Evolutionary conservation across 2,888 invertebrate genomes (phyloP), one percentile per base, ranked within the genome.

Genomic region (Polydrusus cervinus): DNA sequence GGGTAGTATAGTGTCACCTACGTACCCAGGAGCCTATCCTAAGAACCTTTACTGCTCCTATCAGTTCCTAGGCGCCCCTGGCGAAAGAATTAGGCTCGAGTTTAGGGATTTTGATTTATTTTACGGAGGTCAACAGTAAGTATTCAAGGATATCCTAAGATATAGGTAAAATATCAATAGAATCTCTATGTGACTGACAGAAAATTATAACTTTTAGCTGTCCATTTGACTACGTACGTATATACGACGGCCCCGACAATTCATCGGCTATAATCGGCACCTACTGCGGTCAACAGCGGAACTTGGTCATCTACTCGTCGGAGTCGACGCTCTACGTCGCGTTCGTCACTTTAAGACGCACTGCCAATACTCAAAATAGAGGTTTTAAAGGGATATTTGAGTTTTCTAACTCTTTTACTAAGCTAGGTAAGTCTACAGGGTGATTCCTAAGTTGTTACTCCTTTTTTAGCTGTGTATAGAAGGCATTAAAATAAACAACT

Each of bases 301-400:
- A 97, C 90, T 92, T 98, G 88, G 97, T 97, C 87, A 92, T 97
- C 83, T 98, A 96, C 90, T 98, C 97, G 86, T 96, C 97, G 87
- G 93, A 95, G 88, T 94, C 96, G 87, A 93, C 94, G 81, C 92
- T 98, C 84, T 93, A 94, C 86, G 95, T 98, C 86, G 93, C 96
- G 84, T 98, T 98, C 90, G 94, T 92, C 87, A 96, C 98, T 83
- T 91, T 97, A 84, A 92, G 94, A 87, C 93, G 96, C 89, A 94
- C 94, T 88, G 97, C 94, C 87, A 97, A 95, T 89, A 94, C 96
- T 82, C 97, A 98, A 90, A 98, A 98, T 89, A 93, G 98, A 87
- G 99, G 99, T 87, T 99, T 98, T 90, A 96, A 96, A 89, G 98
- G 97, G 87, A 96, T 97, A 88, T 99, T 96, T 90, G 97, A 98